phyloP scores from a whole-genome alignment of 2,888 invertebrate species.

The Thalpophila matura region DNA sequence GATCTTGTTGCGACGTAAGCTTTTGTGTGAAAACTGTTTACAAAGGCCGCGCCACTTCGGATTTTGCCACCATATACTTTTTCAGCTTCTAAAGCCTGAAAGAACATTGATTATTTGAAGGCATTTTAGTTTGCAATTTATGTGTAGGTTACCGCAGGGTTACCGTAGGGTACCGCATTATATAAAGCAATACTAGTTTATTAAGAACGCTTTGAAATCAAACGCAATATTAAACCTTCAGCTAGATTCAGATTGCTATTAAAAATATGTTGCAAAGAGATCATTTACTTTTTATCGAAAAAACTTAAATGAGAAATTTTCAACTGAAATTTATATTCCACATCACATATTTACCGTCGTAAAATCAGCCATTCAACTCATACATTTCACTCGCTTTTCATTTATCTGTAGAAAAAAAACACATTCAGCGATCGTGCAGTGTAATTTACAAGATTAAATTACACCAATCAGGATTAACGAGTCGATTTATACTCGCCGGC shows the following conservation, averaged over 20 bases:
- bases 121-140: background rate
- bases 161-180: too few relatives aligned
- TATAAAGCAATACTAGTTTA: too few relatives aligned
- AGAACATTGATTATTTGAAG: slow-evolving; percentile 30
- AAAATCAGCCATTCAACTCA: slow-evolving; percentile 46
- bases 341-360: slow-evolving; percentile 34
- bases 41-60: slow-evolving; percentile 36
- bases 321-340: slow-evolving; percentile 23
- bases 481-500: slow-evolving; percentile 57
- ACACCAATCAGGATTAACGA: slow-evolving; percentile 66
- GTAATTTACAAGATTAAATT: slow-evolving; percentile 67
- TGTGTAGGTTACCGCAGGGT: background rate
- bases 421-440: slow-evolving; percentile 48
- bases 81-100: slow-evolving; percentile 25
- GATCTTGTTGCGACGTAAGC: slow-evolving; percentile 45
- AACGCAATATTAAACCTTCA: background rate
- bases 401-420: slow-evolving; percentile 43
- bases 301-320: slow-evolving; percentile 1
- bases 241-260: background rate
- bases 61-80: slow-evolving; percentile 5
- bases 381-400: slow-evolving; percentile 47
- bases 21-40: slow-evolving; percentile 48
- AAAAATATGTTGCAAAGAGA: slow-evolving; percentile 3
- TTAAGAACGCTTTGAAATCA: background rate
- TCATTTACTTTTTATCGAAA: slow-evolving; percentile 24